Conservation (phyloP, 2,113 vertebrate species). For the Rhinopomastus cyanomelas region DNA sequence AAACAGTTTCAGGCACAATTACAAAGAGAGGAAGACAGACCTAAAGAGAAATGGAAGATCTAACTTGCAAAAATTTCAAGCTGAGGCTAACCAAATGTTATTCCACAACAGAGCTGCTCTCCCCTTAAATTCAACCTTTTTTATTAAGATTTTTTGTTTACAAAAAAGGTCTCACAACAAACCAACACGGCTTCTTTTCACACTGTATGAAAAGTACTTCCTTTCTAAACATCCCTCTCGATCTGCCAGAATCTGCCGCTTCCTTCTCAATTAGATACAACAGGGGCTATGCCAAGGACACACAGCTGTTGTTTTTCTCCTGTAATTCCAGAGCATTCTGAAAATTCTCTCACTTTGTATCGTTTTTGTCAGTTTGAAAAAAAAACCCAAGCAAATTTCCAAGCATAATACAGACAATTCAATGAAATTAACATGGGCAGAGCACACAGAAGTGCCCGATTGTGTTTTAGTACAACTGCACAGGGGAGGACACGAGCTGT, state of each 20-base stretch:
- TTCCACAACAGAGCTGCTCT: neutral
- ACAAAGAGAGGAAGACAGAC: neutral
- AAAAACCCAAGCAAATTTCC: neutral
- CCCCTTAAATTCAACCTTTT: neutral
- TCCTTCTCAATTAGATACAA: neutral
- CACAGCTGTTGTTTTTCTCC: neutral
- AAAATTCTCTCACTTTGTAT: neutral
- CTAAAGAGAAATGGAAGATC: neutral
- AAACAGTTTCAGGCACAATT: neutral
- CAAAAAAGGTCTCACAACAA: too few species aligned
- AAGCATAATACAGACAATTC: neutral
- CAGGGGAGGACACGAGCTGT: rapidly evolving
- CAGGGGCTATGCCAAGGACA: neutral
- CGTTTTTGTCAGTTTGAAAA: neutral
- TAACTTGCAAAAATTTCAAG: neutral
- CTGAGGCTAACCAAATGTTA: neutral
- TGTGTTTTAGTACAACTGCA: neutral
- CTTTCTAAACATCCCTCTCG: neutral
- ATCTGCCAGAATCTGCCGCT: neutral
- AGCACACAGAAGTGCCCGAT: neutral
- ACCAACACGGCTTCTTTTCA: neutral
- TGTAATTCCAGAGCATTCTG: neutral
- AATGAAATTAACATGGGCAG: neutral
- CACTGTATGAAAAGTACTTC: neutral
- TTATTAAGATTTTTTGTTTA: neutral